These are phyloP conservation scores for Subacronicta megacephala DNA, from an alignment of 2,888 invertebrate species.

Conservation along the genomic window DNA sequence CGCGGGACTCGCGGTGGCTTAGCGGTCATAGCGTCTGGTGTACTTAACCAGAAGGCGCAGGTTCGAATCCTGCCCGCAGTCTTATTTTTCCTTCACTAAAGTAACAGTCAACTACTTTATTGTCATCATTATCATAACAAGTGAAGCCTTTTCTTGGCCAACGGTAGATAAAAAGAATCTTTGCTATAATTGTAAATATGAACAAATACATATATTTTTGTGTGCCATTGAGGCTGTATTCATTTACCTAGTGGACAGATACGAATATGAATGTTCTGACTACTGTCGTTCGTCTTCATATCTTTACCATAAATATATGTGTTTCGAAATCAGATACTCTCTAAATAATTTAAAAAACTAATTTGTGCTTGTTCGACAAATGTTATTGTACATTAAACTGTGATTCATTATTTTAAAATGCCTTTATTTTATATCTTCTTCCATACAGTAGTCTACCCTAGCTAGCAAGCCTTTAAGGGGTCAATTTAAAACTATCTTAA, in stretches of 20 bases:
- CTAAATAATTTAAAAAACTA: slow-evolving; percentile 42
- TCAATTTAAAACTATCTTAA: too few relatives aligned
- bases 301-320: slow-evolving; percentile 31
- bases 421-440: slow-evolving; percentile 16
- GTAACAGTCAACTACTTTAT: too few relatives aligned
- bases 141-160: too few relatives aligned
- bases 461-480: too few relatives aligned
- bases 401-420: slow-evolving; percentile 51
- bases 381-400: slow-evolving; percentile 58
- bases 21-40: too few relatives aligned
- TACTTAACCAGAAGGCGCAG: too few relatives aligned
- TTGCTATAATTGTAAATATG: slow-evolving; percentile 52
- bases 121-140: too few relatives aligned
- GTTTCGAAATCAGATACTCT: slow-evolving; percentile 44
- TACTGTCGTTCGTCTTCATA: slow-evolving; percentile 34
- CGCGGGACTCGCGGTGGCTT: too few relatives aligned
- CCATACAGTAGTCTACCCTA: too few relatives aligned
- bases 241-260: slow-evolving; percentile 28
- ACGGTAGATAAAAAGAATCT: slow-evolving; percentile 23
- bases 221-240: slow-evolving; percentile 58
- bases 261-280: slow-evolving; percentile 32
- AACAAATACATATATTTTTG: slow-evolving; percentile 54
- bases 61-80: too few relatives aligned
- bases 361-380: slow-evolving; percentile 55
- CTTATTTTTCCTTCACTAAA: too few relatives aligned